Evolutionary conservation across 2,888 invertebrate species (phyloP).

Genomic region (Eupithecia subumbrata): DNA sequence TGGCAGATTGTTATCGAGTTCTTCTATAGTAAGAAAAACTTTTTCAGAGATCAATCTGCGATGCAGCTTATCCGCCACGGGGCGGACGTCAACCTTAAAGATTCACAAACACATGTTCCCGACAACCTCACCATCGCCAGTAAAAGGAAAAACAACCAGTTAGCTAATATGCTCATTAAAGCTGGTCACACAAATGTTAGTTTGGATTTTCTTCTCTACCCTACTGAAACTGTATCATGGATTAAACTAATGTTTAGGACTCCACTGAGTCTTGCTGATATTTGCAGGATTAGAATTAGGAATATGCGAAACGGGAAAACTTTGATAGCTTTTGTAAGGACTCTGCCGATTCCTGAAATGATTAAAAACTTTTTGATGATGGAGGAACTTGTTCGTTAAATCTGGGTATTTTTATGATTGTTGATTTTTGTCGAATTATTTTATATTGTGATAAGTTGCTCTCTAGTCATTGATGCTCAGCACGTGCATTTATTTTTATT

Average conservation of each 20-base stretch:
- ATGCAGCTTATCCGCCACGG: constrained; percentile 85
- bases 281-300: constrained; percentile 84
- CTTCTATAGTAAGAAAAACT: constrained; percentile 16
- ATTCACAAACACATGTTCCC: constrained; percentile 80
- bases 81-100: constrained; percentile 85
- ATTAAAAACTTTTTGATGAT: constrained; percentile 84
- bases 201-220: constrained; percentile 39
- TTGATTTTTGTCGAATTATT: neutral
- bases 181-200: constrained; percentile 64
- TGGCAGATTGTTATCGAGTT: too few relatives aligned
- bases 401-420: constrained; percentile 3
- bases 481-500: neutral
- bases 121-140: constrained; percentile 84
- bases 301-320: constrained; percentile 53
- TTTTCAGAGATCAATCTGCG: constrained; percentile 80
- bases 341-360: constrained; percentile 82
- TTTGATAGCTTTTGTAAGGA: constrained; percentile 66
- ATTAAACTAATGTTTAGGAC: constrained; percentile 69
- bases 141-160: constrained; percentile 58
- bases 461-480: constrained; percentile 16
- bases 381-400: constrained; percentile 68
- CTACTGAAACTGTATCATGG: constrained; percentile 60
- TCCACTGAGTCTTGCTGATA: constrained; percentile 81
- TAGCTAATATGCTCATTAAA: constrained; percentile 71
- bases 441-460: constrained; percentile 7